Evolutionary conservation across 2,113 vertebrate species (phyloP), one percentile per base, ranked within the genome.

Genomic region (Oenanthe oenanthe): DNA sequence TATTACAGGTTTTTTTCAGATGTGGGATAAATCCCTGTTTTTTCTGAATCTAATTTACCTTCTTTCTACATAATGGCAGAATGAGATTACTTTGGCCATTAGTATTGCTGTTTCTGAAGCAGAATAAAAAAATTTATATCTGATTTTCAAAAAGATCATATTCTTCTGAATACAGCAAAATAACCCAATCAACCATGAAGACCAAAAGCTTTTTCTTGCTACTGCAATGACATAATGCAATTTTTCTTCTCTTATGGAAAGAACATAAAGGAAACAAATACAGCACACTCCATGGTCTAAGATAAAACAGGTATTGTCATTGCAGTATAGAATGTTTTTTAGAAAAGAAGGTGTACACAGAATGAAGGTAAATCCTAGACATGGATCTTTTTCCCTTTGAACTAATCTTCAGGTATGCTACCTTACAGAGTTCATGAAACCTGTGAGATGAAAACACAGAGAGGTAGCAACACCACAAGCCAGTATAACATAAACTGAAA

Each of bases 401-500:
- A 78, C 31, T 36, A 12, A 12, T 72, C 53, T 50, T 86, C 84
- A 61, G 66, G 50, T 20, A 50, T 24, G 7, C 38, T 86, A 92
- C 45, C 29, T 19, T 75, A 4, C 3, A 73, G 61, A 96, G 86
- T 43, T 57, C 50, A 90, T 88, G 67, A 94, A 36, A 67, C 54
- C 80, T 20, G 5, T 6, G 78, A 84, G 51, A 73, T 45, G 93
- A 78, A 78, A 68, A 72, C 50, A 82, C 63, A 93, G 42, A 95
- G 90, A 95, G 70, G 56, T 6, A 92, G 71, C 79, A 95, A 76
- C 60, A 77, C 31, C 43, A 17, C 7, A 57, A 91, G 58, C 87
- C 61, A 45, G 87, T 94, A 86, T 38, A 95, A 94, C 51, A 66
- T 85, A 95, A 95, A 96, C 73, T 90, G 85, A 95, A 97, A 93